These are phyloP conservation scores for Hylyphantes graminicola DNA, from an alignment of 1,140 invertebrate species.

Conservation along the genomic window DNA sequence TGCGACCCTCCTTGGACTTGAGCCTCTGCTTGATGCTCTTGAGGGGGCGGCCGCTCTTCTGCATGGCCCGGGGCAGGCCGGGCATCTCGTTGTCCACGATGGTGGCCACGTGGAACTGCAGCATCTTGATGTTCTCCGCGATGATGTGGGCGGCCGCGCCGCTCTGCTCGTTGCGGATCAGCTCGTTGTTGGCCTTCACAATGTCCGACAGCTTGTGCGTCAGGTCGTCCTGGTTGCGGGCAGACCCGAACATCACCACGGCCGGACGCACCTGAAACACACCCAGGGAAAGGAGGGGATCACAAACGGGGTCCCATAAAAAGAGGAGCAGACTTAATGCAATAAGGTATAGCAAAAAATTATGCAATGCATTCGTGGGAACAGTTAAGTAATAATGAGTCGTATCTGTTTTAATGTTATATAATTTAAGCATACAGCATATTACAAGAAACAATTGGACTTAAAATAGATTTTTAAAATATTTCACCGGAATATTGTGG, in stretches of 20 bases:
- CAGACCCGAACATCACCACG: slow-evolving; percentile 99
- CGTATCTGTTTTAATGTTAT: too few relatives aligned
- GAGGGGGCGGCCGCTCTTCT: slow-evolving; percentile 98
- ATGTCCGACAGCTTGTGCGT: slow-evolving; percentile 99
- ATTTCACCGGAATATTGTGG: too few relatives aligned
- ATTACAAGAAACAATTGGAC: too few relatives aligned
- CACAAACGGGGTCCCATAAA: too few relatives aligned
- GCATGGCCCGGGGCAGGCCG: slow-evolving; percentile 95
- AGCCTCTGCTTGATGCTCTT: slow-evolving; percentile 92
- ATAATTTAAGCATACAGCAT: too few relatives aligned
- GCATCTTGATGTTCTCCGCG: slow-evolving; percentile 95
- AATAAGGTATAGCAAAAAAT: too few relatives aligned
- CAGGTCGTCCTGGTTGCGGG: slow-evolving; percentile 98
- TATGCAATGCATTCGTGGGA: too few relatives aligned
- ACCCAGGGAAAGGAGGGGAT: too few relatives aligned
- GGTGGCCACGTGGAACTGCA: slow-evolving; percentile 99
- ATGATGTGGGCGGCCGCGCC: slow-evolving; percentile 98
- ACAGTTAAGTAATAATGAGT: too few relatives aligned
- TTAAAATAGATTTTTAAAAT: too few relatives aligned
- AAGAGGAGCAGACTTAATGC: too few relatives aligned
- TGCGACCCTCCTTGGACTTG: slow-evolving; percentile 94
- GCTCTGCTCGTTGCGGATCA: slow-evolving; percentile 92
- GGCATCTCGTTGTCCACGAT: slow-evolving; percentile 99
- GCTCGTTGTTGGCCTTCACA: slow-evolving; percentile 98
- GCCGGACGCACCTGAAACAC: slow-evolving; percentile 77